A percentile compares a stretch with the other conserved stretches of the same genome.
Evolutionary conservation across 2,113 vertebrate species (phyloP).

Genomic region (Saguinus midas): DNA sequence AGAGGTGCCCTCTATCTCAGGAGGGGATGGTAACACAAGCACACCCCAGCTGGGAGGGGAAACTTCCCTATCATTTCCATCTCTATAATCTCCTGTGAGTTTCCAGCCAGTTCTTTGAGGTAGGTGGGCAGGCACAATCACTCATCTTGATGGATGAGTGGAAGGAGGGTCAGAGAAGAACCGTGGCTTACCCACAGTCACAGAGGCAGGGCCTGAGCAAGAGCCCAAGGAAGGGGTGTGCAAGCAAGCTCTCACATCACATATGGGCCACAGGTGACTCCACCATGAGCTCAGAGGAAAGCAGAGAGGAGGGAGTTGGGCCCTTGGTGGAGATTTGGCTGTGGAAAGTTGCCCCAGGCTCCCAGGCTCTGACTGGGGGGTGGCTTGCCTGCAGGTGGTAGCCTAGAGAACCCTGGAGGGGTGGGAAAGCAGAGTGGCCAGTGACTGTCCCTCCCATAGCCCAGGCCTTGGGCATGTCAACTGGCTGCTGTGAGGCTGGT

Average conservation of each 20-base stretch:
- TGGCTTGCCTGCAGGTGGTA: not conserved
- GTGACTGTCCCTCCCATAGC: not conserved
- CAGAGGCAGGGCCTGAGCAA: not conserved
- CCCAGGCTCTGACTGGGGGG: not conserved
- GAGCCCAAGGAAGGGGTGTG: not conserved
- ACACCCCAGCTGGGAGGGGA: not conserved
- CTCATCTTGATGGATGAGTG: not conserved
- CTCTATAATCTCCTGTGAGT: not conserved
- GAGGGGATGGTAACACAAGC: not conserved
- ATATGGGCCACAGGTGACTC: not conserved
- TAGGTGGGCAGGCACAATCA: not conserved
- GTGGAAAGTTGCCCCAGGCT: not conserved
- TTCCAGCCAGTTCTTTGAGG: not conserved
- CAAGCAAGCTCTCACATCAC: not conserved
- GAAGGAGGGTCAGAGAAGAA: not conserved
- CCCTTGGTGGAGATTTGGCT: not conserved
- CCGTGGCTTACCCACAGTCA: not conserved
- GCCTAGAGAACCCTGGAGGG: not conserved
- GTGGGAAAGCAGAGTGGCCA: not conserved
- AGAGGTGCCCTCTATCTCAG: not conserved
- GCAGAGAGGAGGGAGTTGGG: not conserved
- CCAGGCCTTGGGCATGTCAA: too few relatives aligned
- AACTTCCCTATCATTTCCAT: not conserved
- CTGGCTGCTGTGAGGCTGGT: not conserved
- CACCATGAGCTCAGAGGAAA: not conserved